Percentiles rank a stretch among this genome's conserved stretches.
Evolutionary conservation across 2,113 vertebrate genomes (phyloP).

Genomic region (Nycticebus coucang): DNA sequence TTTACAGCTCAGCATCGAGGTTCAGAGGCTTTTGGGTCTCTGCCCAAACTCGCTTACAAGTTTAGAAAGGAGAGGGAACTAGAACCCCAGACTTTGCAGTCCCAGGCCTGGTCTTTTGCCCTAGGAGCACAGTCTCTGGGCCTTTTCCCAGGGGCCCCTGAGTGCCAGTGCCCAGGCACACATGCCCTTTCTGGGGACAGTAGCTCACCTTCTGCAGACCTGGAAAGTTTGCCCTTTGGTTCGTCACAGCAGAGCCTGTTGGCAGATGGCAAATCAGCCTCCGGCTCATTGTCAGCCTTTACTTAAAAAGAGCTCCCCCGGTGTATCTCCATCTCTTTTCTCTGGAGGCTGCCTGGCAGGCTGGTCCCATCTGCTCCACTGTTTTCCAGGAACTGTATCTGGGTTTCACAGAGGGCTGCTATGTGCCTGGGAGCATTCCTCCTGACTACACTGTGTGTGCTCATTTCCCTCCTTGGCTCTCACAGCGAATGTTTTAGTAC

Average conservation of each 20-base stretch:
- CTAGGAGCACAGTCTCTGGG: not conserved
- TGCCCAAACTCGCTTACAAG: not conserved
- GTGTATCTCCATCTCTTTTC: not conserved
- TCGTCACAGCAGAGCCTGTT: slow-evolving; percentile 28
- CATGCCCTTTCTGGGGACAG: not conserved
- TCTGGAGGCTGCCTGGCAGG: slow-evolving; percentile 32
- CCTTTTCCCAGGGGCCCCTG: not conserved
- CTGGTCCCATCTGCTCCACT: slow-evolving; percentile 55
- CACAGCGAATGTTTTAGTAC: slow-evolving; percentile 37
- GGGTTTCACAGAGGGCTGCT: slow-evolving; percentile 34
- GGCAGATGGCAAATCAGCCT: slow-evolving; percentile 58
- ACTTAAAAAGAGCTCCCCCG: slow-evolving; percentile 54
- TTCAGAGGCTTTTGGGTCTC: not conserved
- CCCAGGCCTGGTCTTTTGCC: not conserved
- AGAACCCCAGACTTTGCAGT: not conserved
- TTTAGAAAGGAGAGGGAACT: not conserved
- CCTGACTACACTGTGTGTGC: slow-evolving; percentile 40
- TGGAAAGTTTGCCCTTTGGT: slow-evolving; percentile 5
- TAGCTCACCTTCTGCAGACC: not conserved
- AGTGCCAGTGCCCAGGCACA: not conserved
- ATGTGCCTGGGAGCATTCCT: slow-evolving; percentile 49
- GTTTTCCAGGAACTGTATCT: slow-evolving; percentile 64
- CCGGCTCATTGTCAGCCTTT: slow-evolving; percentile 23
- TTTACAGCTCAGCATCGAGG: not conserved
- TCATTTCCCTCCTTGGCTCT: slow-evolving; percentile 60